A percentile compares a stretch with the other conserved stretches of the same genome.
phyloP scores from a whole-genome alignment of 2,888 invertebrate genomes.

The Esperia sulphurella region DNA sequence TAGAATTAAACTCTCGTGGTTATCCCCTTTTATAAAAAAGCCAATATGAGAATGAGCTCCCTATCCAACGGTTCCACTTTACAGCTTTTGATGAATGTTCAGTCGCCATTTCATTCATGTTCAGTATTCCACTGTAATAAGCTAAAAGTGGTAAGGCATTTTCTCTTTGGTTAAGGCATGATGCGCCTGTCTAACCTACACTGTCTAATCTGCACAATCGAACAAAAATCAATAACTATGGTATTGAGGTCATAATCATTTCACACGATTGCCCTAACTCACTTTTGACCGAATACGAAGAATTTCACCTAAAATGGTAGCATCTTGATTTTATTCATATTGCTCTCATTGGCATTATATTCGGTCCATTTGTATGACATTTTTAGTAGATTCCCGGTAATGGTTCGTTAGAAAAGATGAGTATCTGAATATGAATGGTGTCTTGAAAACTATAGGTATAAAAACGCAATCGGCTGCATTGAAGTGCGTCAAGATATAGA shows the following conservation, averaged over 20 bases:
- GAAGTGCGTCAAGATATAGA: too few species aligned
- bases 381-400: slow-evolving; percentile 19
- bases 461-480: too few species aligned
- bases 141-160: too few species aligned
- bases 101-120: too few species aligned
- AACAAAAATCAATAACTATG: slow-evolving; percentile 26
- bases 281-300: slow-evolving; percentile 24
- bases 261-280: slow-evolving; percentile 45
- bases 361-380: slow-evolving; percentile 26
- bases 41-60: too few species aligned
- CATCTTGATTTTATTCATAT: slow-evolving; percentile 35
- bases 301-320: slow-evolving; percentile 36
- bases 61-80: too few species aligned
- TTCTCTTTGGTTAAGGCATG: too few species aligned
- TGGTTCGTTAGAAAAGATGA: not conserved
- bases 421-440: not conserved
- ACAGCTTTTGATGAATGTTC: too few species aligned
- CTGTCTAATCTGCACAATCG: slow-evolving; percentile 9
- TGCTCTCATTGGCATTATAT: slow-evolving; percentile 5
- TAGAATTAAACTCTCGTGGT: too few species aligned
- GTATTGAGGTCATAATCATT: slow-evolving; percentile 33
- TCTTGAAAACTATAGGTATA: not conserved
- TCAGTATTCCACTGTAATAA: too few species aligned
- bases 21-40: too few species aligned
- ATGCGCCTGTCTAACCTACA: not conserved